Conservation (phyloP, 2,888 invertebrate species). For the Heliconius ismenius region DNA sequence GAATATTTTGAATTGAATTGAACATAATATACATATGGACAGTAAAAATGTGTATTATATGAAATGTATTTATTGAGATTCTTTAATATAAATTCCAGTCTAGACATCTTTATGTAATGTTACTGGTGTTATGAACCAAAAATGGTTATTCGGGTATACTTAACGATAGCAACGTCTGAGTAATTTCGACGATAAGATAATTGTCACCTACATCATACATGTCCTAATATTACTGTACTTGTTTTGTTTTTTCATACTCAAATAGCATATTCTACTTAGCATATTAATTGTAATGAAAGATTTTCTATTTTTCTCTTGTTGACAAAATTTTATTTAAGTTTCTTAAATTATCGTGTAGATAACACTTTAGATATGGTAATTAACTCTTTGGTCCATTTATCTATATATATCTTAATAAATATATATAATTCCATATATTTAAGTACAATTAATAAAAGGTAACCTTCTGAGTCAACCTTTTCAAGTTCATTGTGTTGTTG, state of each 20-base stretch:
- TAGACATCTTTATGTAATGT: conserved; percentile 2
- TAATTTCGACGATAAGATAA: conserved; percentile 34
- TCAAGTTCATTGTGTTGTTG: conserved; percentile 34
- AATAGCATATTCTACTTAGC: not conserved
- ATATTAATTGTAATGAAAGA: not conserved
- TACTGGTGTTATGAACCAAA: conserved; percentile 22
- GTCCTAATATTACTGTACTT: conserved; percentile 18
- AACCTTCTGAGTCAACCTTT: conserved; percentile 32
- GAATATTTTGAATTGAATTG: too few species aligned
- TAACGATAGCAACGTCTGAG: conserved; percentile 30
- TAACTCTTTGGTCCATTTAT: not conserved
- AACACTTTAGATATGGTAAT: not conserved
- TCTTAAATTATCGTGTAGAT: not conserved
- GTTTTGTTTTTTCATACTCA: not conserved
- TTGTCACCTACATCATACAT: conserved; percentile 23
- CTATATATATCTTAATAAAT: not conserved
- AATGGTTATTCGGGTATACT: conserved; percentile 31
- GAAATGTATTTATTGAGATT: not conserved
- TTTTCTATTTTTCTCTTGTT: not conserved
- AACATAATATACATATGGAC: too few species aligned
- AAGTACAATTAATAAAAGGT: conserved; percentile 19
- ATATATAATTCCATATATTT: not conserved
- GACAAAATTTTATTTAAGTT: not conserved
- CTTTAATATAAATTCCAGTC: not conserved
- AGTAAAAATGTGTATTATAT: not conserved